Percentiles rank a stretch among this genome's conserved stretches.
phyloP scores from a whole-genome alignment of 2,797 vertebrate species.

The Dicrostonyx torquatus region DNA sequence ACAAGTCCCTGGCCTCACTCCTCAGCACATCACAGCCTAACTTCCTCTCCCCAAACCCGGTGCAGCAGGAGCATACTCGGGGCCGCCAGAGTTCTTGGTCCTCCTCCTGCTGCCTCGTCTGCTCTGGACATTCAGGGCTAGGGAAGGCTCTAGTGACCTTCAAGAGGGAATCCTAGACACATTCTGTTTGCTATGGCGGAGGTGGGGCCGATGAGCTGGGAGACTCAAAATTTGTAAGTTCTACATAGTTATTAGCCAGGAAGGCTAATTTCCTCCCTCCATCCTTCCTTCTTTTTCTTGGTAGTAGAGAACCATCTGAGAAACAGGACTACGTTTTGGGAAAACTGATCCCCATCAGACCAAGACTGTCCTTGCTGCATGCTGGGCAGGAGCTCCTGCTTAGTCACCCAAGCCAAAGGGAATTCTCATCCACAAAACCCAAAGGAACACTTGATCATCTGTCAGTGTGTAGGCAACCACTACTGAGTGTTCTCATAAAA shows the following conservation, averaged over 20 bases:
- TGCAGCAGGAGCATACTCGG: neutral
- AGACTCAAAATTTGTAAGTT: neutral
- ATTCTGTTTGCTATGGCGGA: neutral
- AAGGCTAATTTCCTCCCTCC: neutral
- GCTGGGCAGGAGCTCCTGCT: neutral
- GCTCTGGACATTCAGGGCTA: neutral
- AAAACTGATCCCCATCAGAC: neutral
- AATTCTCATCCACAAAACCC: neutral
- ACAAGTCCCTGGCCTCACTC: neutral
- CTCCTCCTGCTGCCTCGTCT: neutral
- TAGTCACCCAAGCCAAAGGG: neutral
- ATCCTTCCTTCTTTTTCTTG: neutral
- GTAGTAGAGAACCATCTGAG: neutral
- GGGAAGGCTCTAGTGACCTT: neutral
- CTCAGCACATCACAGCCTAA: neutral
- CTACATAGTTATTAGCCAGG: neutral
- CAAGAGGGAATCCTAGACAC: slow-evolving; percentile 2
- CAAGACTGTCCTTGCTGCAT: neutral
- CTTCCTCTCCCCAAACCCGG: neutral
- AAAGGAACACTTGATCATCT: neutral
- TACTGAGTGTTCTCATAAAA: neutral
- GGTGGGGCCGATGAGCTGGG: neutral
- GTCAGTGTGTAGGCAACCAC: neutral
- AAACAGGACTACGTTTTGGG: neutral
- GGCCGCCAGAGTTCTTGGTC: neutral